phyloP scores from a whole-genome alignment of 2,888 invertebrate species.

The Lutraria lutraria region DNA sequence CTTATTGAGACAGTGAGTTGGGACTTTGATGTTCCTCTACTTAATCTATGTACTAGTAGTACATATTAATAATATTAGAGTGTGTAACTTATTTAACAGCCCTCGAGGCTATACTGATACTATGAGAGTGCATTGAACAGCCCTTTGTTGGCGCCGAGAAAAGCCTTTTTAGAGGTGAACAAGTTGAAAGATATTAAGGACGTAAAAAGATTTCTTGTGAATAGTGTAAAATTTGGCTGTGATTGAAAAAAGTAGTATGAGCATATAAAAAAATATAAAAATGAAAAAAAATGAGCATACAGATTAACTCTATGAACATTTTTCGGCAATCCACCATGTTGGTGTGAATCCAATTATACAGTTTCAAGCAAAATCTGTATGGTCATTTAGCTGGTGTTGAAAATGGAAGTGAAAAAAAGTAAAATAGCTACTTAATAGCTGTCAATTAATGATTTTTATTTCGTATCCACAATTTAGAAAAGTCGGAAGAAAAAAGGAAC shows the following conservation, averaged over 20 bases:
- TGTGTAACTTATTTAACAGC: slow-evolving; percentile 1
- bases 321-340: background rate
- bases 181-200: slow-evolving; percentile 28
- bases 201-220: slow-evolving; percentile 41
- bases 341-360: background rate
- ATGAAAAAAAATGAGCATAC: slow-evolving; percentile 40
- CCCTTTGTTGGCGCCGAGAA: slow-evolving; percentile 24
- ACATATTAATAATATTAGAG: background rate
- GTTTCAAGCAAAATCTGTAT: slow-evolving; percentile 38
- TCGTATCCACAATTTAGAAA: background rate
- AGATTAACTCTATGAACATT: slow-evolving; percentile 25
- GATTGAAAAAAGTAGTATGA: slow-evolving; percentile 35
- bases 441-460: background rate
- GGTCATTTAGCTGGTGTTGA: slow-evolving; percentile 33
- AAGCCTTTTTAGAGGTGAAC: slow-evolving; percentile 56
- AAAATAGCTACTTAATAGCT: background rate
- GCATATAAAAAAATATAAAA: slow-evolving; percentile 30
- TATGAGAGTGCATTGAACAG: slow-evolving; percentile 2
- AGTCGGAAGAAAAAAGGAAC: background rate
- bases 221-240: slow-evolving; percentile 47
- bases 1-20: background rate
- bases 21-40: slow-evolving; percentile 15
- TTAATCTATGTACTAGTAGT: background rate
- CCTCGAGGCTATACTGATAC: background rate
- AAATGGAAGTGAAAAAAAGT: slow-evolving; percentile 36